Evolutionary conservation across 2,113 vertebrate species (phyloP).

Genomic region (Hemichromis elongatus): DNA sequence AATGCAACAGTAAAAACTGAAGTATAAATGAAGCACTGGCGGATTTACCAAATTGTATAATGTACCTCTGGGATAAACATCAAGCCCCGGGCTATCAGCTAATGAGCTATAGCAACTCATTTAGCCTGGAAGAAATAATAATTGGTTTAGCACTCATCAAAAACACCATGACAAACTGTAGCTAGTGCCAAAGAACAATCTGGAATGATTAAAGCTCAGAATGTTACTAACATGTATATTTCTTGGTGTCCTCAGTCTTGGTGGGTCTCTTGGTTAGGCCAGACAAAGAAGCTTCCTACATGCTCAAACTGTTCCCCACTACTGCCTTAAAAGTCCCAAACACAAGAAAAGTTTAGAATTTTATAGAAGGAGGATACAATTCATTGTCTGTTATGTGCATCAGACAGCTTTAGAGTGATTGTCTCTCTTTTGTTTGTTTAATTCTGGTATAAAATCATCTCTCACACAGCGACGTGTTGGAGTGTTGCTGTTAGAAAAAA

Average conservation of each 20-base stretch:
- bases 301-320: fast-evolving
- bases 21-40: not conserved
- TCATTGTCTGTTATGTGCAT: not conserved
- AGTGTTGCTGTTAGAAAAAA: not conserved
- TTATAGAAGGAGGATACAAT: not conserved
- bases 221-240: not conserved
- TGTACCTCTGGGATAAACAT: not conserved
- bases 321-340: not conserved
- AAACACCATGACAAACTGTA: not conserved
- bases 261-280: not conserved
- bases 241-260: not conserved
- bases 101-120: not conserved
- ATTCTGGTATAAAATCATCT: not conserved
- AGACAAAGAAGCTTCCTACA: fast-evolving
- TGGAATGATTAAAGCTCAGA: not conserved
- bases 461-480: not conserved
- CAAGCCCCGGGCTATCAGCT: not conserved
- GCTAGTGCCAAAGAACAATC: not conserved
- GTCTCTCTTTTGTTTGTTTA: not conserved
- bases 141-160: not conserved
- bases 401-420: not conserved
- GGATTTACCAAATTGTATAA: not conserved
- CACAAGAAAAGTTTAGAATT: not conserved
- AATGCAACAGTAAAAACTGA: not conserved
- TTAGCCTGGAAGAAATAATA: not conserved